A percentile compares a stretch with the other conserved stretches of the same genome.
These are phyloP conservation scores for Dyspetes luteomarginatus DNA, from an alignment of 2,888 invertebrate genomes.

Conservation along the genomic window DNA sequence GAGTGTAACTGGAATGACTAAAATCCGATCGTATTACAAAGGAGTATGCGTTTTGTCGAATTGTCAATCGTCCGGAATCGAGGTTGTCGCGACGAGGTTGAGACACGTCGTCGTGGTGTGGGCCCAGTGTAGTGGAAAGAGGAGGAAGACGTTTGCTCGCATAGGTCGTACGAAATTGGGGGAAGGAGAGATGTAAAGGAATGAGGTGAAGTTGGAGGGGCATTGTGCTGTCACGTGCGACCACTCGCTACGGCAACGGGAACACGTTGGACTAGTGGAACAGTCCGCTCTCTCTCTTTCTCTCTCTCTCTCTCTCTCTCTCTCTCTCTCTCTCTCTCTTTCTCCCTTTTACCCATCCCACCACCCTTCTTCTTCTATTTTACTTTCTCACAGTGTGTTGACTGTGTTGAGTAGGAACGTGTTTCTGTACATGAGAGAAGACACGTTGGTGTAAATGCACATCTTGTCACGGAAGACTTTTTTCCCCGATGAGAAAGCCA, in stretches of 20 bases:
- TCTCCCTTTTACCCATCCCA: neutral
- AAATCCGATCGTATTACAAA: neutral
- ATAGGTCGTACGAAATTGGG: constrained; percentile 1
- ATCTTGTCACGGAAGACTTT: constrained; percentile 13
- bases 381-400: constrained; percentile 39
- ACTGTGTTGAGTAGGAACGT: constrained; percentile 25
- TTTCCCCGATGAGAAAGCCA: neutral
- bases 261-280: constrained; percentile 72
- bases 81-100: neutral
- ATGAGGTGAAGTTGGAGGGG: constrained; percentile 77
- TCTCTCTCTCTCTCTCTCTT: constrained; percentile 2
- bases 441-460: constrained; percentile 38
- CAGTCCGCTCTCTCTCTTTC: constrained; percentile 19
- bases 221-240: constrained; percentile 82
- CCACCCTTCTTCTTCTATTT: constrained; percentile 14
- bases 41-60: no score
- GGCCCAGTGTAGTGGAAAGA: neutral
- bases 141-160: neutral
- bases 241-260: constrained; percentile 77
- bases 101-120: neutral
- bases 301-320: constrained; percentile 15
- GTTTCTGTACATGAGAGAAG: constrained; percentile 39
- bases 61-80: neutral
- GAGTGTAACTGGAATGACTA: neutral
- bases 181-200: constrained; percentile 57